Percentiles rank a stretch among this genome's conserved stretches.
These are phyloP conservation scores for Taurulus bubalis DNA, from an alignment of 2,113 vertebrate species.

Conservation along the genomic window DNA sequence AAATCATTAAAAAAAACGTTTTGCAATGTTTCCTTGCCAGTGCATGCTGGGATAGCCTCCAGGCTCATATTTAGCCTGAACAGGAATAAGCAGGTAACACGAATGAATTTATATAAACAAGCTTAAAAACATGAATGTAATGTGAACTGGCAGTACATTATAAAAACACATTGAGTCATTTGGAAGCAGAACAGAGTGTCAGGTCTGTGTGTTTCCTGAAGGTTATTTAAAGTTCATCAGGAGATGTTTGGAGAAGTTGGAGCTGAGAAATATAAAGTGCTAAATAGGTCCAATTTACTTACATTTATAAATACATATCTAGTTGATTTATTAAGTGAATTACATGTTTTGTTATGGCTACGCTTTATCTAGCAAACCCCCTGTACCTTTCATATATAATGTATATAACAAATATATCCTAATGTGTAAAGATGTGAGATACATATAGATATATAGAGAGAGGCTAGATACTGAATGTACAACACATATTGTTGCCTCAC, in stretches of 20 bases:
- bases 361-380: neutral
- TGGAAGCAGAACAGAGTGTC: constrained; percentile 5
- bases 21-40: constrained; percentile 3
- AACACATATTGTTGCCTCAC: neutral
- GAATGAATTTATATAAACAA: constrained; percentile 65
- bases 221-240: constrained; percentile 52
- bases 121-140: constrained; percentile 24
- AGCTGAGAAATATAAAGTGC: constrained; percentile 13
- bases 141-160: constrained; percentile 9
- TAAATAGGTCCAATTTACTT: neutral
- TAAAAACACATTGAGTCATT: constrained; percentile 28
- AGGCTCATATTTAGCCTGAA: constrained; percentile 30
- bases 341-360: neutral
- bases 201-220: neutral
- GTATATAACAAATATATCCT: neutral
- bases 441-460: too few species aligned
- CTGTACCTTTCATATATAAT: neutral
- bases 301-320: neutral
- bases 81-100: constrained; percentile 55
- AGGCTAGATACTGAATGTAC: neutral
- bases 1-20: neutral
- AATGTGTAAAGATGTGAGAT: neutral
- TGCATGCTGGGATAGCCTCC: constrained; percentile 43
- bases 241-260: constrained; percentile 3
- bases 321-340: neutral